Conservation (phyloP, 2,888 invertebrate species). For the Piscicola geometra region DNA sequence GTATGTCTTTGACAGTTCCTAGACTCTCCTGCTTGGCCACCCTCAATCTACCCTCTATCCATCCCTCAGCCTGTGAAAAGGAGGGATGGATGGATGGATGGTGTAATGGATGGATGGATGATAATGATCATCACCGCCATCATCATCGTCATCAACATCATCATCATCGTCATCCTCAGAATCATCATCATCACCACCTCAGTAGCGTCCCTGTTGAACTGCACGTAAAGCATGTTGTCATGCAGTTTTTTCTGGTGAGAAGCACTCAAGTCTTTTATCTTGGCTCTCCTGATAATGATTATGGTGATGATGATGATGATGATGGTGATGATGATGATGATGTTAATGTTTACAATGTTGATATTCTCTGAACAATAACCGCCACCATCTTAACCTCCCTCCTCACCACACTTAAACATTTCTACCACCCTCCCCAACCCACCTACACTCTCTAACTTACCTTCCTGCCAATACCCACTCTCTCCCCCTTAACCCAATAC, state of each 20-base stretch:
- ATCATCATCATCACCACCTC: no score
- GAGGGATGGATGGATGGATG: neutral
- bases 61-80: slow-evolving; percentile 66
- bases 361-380: neutral
- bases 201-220: slow-evolving; percentile 83
- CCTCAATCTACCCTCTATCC: slow-evolving; percentile 86
- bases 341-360: slow-evolving; percentile 12
- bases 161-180: neutral
- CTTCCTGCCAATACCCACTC: no score
- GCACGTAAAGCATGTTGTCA: slow-evolving; percentile 76
- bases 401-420: no score
- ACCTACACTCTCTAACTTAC: no score
- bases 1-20: slow-evolving; percentile 69
- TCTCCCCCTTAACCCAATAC: neutral
- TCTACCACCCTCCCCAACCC: no score
- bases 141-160: neutral
- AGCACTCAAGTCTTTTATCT: slow-evolving; percentile 64
- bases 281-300: slow-evolving; percentile 45
- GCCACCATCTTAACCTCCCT: no score
- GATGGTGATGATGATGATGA: slow-evolving; percentile 20
- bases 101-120: no score
- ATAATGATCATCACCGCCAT: no score
- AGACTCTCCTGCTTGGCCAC: slow-evolving; percentile 73
- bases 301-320: neutral
- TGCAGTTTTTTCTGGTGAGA: slow-evolving; percentile 68